These are phyloP conservation scores for Rotaria socialis DNA, from an alignment of 2,888 invertebrate genomes.

Conservation along the genomic window DNA sequence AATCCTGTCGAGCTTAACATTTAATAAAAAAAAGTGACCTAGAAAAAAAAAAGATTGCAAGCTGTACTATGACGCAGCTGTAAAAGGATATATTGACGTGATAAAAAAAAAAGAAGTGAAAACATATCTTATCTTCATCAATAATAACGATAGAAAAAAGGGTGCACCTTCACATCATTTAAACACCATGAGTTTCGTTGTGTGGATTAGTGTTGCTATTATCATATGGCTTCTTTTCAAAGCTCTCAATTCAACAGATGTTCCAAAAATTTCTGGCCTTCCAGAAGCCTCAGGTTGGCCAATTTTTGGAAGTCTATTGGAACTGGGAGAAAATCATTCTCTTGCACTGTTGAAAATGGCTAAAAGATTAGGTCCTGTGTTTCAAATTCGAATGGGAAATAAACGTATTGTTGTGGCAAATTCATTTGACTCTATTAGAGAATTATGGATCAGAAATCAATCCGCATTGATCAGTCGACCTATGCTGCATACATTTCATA, in stretches of 20 bases:
- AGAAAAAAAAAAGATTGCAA: too few species aligned
- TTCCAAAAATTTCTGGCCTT: neutral
- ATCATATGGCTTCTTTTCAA: neutral
- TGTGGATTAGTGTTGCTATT: neutral
- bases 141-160: too few species aligned
- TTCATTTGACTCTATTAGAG: neutral
- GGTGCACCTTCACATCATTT: too few species aligned
- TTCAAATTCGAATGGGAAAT: constrained; percentile 30
- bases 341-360: neutral
- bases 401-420: neutral
- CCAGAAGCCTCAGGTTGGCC: constrained; percentile 14
- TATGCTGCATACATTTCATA: constrained; percentile 10
- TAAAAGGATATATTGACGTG: too few species aligned
- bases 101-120: too few species aligned
- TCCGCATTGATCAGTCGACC: constrained; percentile 7
- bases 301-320: constrained; percentile 2
- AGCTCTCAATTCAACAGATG: neutral
- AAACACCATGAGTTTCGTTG: neutral
- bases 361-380: neutral
- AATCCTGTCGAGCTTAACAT: too few species aligned
- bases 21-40: too few species aligned
- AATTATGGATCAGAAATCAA: constrained; percentile 12
- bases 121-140: too few species aligned
- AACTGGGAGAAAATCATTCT: constrained; percentile 14
- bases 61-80: too few species aligned